Evolutionary conservation across 2,888 invertebrate species (phyloP).

Genomic region (Scaptomyza parva): DNA sequence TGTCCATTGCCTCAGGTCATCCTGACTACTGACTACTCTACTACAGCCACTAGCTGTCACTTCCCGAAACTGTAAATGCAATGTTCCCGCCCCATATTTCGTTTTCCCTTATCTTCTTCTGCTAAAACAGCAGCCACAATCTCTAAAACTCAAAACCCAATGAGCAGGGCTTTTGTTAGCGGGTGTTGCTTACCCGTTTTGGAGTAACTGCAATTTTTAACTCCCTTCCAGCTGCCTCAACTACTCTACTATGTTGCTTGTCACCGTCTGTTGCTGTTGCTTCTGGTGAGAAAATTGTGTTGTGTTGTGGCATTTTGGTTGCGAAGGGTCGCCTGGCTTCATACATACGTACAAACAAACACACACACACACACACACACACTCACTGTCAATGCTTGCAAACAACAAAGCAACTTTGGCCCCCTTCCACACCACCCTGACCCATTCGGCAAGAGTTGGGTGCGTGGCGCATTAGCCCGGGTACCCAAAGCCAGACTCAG

Average conservation of each 20-base stretch:
- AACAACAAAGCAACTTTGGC: conserved; percentile 53
- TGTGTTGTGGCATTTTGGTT: conserved; percentile 78
- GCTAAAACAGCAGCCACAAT: conserved; percentile 21
- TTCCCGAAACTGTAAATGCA: conserved; percentile 60
- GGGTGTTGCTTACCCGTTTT: conserved; percentile 42
- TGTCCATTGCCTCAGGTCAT: conserved; percentile 27
- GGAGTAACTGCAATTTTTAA: conserved; percentile 13
- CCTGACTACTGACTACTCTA: conserved; percentile 3
- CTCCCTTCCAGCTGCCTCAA: not conserved
- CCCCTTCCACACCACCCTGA: conserved; percentile 1
- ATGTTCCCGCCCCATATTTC: conserved; percentile 6
- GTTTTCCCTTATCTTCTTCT: conserved; percentile 3
- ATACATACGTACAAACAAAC: conserved; percentile 13
- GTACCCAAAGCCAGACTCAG: conserved; percentile 41
- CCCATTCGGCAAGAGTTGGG: conserved; percentile 11
- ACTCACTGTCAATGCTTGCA: conserved; percentile 48
- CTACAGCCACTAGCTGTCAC: conserved; percentile 42
- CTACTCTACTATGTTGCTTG: not conserved
- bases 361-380: conserved; percentile 28
- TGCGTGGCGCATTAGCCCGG: conserved; percentile 67
- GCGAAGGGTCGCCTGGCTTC: conserved; percentile 64
- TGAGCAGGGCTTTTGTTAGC: conserved; percentile 73
- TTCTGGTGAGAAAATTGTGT: conserved; percentile 74
- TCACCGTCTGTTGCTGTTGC: conserved; percentile 4
- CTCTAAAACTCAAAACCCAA: conserved; percentile 65